A percentile compares a stretch with the other conserved stretches of the same genome.
phyloP scores from a whole-genome alignment of 2,797 vertebrate species.

The Amphiprion clarkii region DNA sequence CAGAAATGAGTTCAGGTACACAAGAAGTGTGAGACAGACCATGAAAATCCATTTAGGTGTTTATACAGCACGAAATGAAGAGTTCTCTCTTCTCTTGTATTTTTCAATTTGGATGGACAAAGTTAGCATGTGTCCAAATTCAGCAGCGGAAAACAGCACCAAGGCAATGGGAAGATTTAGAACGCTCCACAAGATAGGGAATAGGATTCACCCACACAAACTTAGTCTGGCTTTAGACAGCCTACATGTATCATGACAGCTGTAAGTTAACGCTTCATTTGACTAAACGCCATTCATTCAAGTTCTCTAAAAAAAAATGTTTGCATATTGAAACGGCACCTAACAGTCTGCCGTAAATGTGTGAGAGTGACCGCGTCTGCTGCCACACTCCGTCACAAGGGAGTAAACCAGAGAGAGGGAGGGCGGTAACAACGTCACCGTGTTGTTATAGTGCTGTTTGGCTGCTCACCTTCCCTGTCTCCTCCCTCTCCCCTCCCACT shows the following conservation, averaged over 20 bases:
- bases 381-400: slow-evolving; percentile 74
- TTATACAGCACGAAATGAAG: slow-evolving; percentile 8
- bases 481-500: slow-evolving; percentile 74
- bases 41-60: slow-evolving; percentile 10
- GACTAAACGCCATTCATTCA: slow-evolving; percentile 17
- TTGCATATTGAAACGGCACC: slow-evolving; percentile 42
- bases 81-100: slow-evolving; percentile 1
- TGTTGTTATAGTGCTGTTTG: slow-evolving; percentile 80
- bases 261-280: background rate
- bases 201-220: slow-evolving; percentile 10
- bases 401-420: slow-evolving; percentile 75
- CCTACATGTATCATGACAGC: slow-evolving; percentile 13
- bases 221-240: background rate
- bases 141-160: slow-evolving; percentile 7
- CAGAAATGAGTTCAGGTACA: slow-evolving; percentile 16
- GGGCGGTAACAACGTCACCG: slow-evolving; percentile 68
- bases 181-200: background rate
- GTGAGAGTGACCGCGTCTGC: slow-evolving; percentile 70
- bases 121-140: slow-evolving; percentile 19
- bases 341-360: slow-evolving; percentile 62
- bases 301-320: slow-evolving; percentile 17
- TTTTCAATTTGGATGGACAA: slow-evolving; percentile 25
- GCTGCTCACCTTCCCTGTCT: slow-evolving; percentile 75
- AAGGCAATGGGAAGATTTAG: background rate
- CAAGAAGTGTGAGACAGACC: slow-evolving; percentile 13